Conservation (phyloP, 2,888 invertebrate species). For the Altica lythri region DNA sequence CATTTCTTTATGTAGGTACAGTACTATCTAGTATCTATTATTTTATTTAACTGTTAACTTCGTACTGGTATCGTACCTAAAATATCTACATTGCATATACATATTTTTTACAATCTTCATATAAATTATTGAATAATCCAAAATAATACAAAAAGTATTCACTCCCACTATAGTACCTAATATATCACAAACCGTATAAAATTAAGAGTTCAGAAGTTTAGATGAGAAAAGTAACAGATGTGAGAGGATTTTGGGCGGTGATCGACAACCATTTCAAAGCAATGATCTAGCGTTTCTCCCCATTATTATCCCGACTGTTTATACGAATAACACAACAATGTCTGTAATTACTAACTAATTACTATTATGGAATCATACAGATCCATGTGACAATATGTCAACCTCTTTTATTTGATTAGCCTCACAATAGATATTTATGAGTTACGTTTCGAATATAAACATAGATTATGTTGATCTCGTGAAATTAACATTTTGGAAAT, state of each 20-base stretch:
- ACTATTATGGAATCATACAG: conserved; percentile 46
- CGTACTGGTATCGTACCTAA: no score
- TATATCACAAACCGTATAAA: conserved; percentile 6
- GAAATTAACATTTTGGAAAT: no score
- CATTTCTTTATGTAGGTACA: no score
- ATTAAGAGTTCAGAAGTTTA: conserved; percentile 18
- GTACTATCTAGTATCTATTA: no score
- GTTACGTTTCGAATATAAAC: not conserved
- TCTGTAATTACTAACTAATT: conserved; percentile 47
- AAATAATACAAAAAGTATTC: no score
- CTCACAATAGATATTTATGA: conserved; percentile 18
- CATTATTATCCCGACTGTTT: conserved; percentile 33
- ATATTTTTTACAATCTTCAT: no score
- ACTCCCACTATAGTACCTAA: no score
- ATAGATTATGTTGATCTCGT: no score
- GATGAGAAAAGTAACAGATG: conserved; percentile 41
- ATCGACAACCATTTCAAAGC: conserved; percentile 26
- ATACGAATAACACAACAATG: conserved; percentile 39
- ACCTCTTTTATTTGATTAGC: conserved; percentile 37
- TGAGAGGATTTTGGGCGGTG: conserved; percentile 30
- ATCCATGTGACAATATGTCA: conserved; percentile 44
- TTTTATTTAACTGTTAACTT: no score
- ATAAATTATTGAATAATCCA: no score
- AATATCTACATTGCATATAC: no score
- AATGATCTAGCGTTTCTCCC: conserved; percentile 17